Evolutionary conservation across 2,888 invertebrate species (phyloP).

Genomic region (Cryptosula pallasiana): DNA sequence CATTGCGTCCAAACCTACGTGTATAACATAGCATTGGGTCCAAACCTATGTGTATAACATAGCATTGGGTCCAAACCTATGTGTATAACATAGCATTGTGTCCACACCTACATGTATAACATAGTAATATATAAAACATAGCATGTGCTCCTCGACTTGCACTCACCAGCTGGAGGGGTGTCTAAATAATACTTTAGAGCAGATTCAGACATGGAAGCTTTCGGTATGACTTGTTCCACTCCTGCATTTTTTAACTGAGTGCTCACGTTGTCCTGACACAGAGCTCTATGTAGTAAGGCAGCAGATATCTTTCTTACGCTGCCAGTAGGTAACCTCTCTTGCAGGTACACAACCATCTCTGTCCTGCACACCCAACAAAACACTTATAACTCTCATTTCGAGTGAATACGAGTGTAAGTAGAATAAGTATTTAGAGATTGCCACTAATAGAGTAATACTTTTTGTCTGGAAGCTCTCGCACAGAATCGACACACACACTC

Average conservation of each 20-base stretch:
- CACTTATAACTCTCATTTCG: no score
- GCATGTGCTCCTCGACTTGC: no score
- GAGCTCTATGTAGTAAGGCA: slow-evolving; percentile 51
- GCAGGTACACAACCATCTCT: slow-evolving; percentile 70
- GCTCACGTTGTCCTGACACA: slow-evolving; percentile 67
- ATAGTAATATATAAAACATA: no score
- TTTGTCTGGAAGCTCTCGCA: slow-evolving; percentile 72
- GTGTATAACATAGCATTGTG: no score
- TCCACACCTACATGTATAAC: no score
- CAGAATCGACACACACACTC: slow-evolving; percentile 69
- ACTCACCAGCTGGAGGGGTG: slow-evolving; percentile 72
- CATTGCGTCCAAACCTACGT: no score
- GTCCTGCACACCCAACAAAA: slow-evolving; percentile 57
- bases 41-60: no score
- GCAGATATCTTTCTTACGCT: slow-evolving; percentile 50
- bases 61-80: no score
- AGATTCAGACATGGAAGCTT: slow-evolving; percentile 64
- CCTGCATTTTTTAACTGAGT: slow-evolving; percentile 59
- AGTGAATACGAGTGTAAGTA: no score
- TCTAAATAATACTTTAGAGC: slow-evolving; percentile 74
- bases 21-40: no score
- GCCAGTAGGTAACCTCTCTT: slow-evolving; percentile 64
- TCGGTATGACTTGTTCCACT: slow-evolving; percentile 67
- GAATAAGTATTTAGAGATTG: no score
- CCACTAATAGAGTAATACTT: slow-evolving; percentile 59